Evolutionary conservation across 2,797 vertebrate species (phyloP).

Genomic region (Pyrocephalus nanus): DNA sequence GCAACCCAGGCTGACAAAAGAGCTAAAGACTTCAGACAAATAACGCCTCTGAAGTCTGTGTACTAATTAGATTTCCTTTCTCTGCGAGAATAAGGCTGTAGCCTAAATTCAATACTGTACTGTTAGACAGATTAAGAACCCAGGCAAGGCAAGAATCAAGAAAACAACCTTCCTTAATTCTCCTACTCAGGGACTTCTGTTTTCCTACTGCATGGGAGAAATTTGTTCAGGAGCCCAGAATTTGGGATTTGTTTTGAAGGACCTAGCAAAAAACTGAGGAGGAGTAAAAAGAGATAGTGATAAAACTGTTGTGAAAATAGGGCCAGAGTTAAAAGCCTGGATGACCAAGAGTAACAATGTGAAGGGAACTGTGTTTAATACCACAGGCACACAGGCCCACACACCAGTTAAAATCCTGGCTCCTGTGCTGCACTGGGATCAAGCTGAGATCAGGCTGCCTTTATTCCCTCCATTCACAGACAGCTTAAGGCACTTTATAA

Average conservation of each 20-base stretch:
- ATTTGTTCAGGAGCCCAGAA: neutral
- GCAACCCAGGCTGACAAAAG: neutral
- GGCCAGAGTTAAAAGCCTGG: neutral
- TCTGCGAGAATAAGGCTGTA: neutral
- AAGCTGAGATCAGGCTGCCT: neutral
- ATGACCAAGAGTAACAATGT: neutral
- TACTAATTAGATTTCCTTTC: neutral
- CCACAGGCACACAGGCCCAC: neutral
- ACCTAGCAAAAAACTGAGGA: neutral
- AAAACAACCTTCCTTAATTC: neutral
- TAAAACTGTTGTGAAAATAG: neutral
- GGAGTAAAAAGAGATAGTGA: neutral
- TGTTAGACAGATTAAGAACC: neutral
- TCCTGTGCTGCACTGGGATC: neutral
- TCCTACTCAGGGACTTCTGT: neutral
- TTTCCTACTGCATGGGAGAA: neutral
- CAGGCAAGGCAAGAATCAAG: neutral
- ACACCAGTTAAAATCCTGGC: accelerated
- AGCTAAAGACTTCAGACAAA: neutral
- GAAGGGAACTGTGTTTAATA: neutral
- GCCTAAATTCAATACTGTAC: neutral
- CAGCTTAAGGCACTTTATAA: neutral
- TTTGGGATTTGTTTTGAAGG: neutral
- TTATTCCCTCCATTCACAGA: neutral
- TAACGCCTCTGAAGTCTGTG: neutral